Percentiles rank a stretch among this genome's conserved stretches.
Evolutionary conservation across 2,797 vertebrate genomes (phyloP).

Genomic region (Schizopygopsis pylzovi): DNA sequence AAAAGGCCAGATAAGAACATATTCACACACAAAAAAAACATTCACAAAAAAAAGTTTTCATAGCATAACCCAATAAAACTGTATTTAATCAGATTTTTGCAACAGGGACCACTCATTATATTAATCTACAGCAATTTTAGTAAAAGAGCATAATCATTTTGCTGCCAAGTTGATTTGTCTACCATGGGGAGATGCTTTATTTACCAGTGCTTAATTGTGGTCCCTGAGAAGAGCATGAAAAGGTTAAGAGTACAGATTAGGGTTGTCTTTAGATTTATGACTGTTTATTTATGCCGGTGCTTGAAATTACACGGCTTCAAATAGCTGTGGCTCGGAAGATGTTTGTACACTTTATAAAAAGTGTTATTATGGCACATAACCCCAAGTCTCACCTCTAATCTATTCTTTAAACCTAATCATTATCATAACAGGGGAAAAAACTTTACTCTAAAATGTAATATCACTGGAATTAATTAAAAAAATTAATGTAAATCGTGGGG

Average conservation of each 20-base stretch:
- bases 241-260: constrained; percentile 49
- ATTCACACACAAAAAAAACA: too few relatives aligned
- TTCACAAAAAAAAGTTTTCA: neutral
- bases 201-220: constrained; percentile 18
- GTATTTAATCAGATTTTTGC: neutral
- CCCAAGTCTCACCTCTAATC: neutral
- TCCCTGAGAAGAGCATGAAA: constrained; percentile 52
- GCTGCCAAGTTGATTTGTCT: constrained; percentile 41
- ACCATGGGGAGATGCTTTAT: neutral
- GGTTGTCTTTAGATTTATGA: constrained; percentile 57
- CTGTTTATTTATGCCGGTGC: constrained; percentile 61
- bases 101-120: constrained; percentile 16
- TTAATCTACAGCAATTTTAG: constrained; percentile 48
- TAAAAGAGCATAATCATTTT: constrained; percentile 54
- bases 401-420: neutral
- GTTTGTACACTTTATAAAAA: constrained; percentile 27
- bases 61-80: neutral
- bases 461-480: neutral
- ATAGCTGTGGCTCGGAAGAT: constrained; percentile 51
- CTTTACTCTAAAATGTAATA: neutral
- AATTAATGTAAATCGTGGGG: neutral
- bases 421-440: neutral
- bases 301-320: constrained; percentile 61
- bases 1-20: neutral
- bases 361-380: neutral